Evolutionary conservation across 2,888 invertebrate species (phyloP).

Genomic region (Acleris literana): DNA sequence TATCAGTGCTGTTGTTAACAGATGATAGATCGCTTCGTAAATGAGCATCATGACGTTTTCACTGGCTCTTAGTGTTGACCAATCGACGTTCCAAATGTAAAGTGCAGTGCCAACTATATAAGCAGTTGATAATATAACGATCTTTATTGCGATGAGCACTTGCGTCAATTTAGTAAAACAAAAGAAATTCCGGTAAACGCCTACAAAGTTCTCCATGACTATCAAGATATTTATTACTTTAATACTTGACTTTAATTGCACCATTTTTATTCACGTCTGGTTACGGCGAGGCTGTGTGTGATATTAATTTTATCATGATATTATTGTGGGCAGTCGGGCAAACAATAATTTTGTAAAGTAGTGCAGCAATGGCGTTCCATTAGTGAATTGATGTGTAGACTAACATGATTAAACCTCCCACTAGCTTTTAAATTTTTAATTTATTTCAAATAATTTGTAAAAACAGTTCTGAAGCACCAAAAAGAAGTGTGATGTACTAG

Average conservation of each 20-base stretch:
- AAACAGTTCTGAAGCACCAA: no score
- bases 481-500: no score
- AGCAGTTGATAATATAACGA: neutral
- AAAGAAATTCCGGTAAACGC: conserved; percentile 5
- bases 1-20: neutral
- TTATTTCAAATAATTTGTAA: neutral
- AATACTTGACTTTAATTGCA: neutral
- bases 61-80: neutral
- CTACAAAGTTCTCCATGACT: neutral
- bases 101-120: neutral
- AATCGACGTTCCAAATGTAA: neutral
- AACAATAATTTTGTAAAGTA: neutral
- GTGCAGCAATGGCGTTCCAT: neutral
- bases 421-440: neutral
- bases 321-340: neutral
- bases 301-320: neutral
- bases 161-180: neutral
- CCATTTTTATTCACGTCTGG: neutral
- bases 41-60: neutral
- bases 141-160: neutral
- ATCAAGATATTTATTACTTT: neutral
- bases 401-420: no score
- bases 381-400: neutral
- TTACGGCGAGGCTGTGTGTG: neutral
- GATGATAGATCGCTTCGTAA: neutral